A percentile compares a stretch with the other conserved stretches of the same genome.
Conservation (phyloP, 2,797 vertebrate species). For the Schizothorax lantsangensis region DNA sequence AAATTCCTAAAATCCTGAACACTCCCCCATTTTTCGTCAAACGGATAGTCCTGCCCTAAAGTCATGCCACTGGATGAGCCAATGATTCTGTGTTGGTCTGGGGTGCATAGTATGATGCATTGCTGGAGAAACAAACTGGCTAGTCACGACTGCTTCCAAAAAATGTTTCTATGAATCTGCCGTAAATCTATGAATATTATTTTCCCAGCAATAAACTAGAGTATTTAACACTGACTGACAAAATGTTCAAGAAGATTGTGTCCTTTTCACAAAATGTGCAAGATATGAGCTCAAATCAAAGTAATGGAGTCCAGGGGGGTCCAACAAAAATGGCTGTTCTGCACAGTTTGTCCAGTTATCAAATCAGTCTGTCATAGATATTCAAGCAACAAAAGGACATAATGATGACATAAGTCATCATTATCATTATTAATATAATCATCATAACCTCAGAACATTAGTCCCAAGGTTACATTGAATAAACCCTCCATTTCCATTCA, state of each 20-base stretch:
- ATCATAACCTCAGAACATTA: not conserved
- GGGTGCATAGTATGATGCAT: not conserved
- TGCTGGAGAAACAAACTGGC: not conserved
- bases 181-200: not conserved
- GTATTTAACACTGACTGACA: not conserved
- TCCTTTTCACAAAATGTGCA: not conserved
- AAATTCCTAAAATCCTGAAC: not conserved
- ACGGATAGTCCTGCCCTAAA: not conserved
- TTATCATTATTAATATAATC: not conserved
- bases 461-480: not conserved
- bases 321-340: not conserved
- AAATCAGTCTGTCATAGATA: conserved; percentile 15
- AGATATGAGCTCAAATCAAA: not conserved
- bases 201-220: not conserved
- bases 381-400: not conserved
- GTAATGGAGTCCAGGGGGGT: not conserved
- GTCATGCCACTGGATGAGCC: not conserved
- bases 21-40: not conserved
- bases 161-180: not conserved
- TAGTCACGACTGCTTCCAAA: not conserved
- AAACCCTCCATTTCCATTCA: not conserved
- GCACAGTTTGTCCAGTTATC: not conserved
- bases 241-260: not conserved
- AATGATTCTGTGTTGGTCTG: not conserved
- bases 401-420: not conserved